phyloP scores from a whole-genome alignment of 2,888 invertebrate species.

The Bimastos eiseni region DNA sequence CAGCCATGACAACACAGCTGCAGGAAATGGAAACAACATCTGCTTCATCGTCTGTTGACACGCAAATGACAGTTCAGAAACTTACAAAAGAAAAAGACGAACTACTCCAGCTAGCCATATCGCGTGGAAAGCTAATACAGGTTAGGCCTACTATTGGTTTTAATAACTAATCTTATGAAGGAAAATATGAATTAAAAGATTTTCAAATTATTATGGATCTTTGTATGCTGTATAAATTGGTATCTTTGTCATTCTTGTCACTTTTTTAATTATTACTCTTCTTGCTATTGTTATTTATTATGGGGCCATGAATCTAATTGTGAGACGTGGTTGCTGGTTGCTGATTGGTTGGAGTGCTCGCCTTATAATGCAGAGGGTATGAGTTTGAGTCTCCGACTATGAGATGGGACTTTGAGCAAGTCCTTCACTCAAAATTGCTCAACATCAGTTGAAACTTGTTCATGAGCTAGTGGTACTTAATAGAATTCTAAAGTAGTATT shows the following conservation, averaged over 20 bases:
- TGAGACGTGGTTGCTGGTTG: too few relatives aligned
- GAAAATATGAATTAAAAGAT: not conserved
- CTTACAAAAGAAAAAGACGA: slow-evolving; percentile 58
- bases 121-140: slow-evolving; percentile 58
- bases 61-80: slow-evolving; percentile 45
- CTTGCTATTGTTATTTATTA: not conserved
- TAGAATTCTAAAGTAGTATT: too few relatives aligned
- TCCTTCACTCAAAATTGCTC: too few relatives aligned
- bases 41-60: not conserved
- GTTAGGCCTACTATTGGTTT: too few relatives aligned
- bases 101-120: slow-evolving; percentile 55
- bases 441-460: too few relatives aligned
- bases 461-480: too few relatives aligned
- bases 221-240: not conserved
- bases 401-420: too few relatives aligned
- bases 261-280: not conserved
- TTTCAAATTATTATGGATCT: not conserved
- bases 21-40: not conserved
- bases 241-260: not conserved
- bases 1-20: not conserved
- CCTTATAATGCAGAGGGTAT: too few relatives aligned
- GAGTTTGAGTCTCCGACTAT: too few relatives aligned
- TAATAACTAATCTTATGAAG: not conserved
- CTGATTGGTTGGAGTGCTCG: too few relatives aligned
- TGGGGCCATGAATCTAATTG: too few relatives aligned